Conservation (phyloP, 2,113 vertebrate genomes). For the Crotalus viridis region DNA sequence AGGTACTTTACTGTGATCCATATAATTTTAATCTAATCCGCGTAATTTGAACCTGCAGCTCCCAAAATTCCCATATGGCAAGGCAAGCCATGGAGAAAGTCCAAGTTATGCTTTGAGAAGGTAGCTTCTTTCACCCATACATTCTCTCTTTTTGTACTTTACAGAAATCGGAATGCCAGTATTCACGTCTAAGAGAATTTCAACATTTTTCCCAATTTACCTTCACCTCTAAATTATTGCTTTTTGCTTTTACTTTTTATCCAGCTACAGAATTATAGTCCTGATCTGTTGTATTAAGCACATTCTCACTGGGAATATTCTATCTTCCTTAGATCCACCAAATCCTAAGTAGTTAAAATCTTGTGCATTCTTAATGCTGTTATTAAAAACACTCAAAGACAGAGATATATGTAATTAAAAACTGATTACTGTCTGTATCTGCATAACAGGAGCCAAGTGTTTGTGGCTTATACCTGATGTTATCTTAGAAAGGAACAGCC, state of each 20-base stretch:
- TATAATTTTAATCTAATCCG: neutral
- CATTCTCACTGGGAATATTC: neutral
- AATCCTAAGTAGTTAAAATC: neutral
- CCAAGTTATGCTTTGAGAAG: neutral
- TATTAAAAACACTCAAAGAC: slow-evolving; percentile 53
- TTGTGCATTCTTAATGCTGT: slow-evolving; percentile 40
- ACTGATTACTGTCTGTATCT: slow-evolving; percentile 48
- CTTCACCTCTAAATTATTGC: neutral
- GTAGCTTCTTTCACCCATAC: neutral
- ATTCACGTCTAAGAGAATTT: neutral
- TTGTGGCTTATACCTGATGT: slow-evolving; percentile 54
- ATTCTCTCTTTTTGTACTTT: neutral
- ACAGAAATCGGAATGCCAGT: neutral
- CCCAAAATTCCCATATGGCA: neutral
- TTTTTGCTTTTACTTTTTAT: neutral
- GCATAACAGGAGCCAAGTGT: slow-evolving; percentile 59
- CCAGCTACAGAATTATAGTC: neutral
- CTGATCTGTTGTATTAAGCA: neutral
- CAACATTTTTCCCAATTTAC: neutral
- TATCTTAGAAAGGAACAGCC: slow-evolving; percentile 55
- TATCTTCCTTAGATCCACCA: neutral
- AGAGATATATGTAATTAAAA: slow-evolving; percentile 63
- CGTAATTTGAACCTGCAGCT: neutral
- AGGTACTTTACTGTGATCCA: neutral
- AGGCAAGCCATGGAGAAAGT: neutral